A percentile compares a stretch with the other conserved stretches of the same genome.
These are phyloP conservation scores for Kryptolebias ocellatus DNA, from an alignment of 2,797 vertebrate species.

Conservation along the genomic window DNA sequence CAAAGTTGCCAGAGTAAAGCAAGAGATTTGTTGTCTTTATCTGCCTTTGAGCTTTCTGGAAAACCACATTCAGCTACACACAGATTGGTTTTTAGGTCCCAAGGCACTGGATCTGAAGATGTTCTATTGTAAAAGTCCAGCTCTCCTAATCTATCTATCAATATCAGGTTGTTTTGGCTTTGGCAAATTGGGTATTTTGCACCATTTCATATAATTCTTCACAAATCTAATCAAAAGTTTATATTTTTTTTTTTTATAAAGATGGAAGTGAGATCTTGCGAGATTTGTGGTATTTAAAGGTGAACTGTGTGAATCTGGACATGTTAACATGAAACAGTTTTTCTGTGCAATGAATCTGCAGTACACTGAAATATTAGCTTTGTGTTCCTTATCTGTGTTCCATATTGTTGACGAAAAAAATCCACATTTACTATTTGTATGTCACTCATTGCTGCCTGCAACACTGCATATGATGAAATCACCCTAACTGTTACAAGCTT, in stretches of 20 bases:
- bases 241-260: neutral
- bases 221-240: neutral
- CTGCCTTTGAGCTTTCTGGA: conserved; percentile 44
- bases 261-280: neutral
- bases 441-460: too few species aligned
- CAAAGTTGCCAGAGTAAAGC: conserved; percentile 68
- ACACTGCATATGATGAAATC: too few species aligned
- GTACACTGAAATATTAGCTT: too few species aligned
- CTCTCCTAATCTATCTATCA: conserved; percentile 53
- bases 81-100: conserved; percentile 51
- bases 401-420: too few species aligned
- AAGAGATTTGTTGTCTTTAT: conserved; percentile 62
- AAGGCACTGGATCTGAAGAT: conserved; percentile 33
- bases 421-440: too few species aligned
- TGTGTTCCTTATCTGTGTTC: too few species aligned
- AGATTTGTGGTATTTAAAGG: too few species aligned
- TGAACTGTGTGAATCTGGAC: too few species aligned
- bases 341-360: too few species aligned
- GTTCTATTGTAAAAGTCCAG: conserved; percentile 34
- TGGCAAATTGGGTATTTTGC: conserved; percentile 11
- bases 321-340: too few species aligned
- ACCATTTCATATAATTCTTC: too few species aligned
- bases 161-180: conserved; percentile 15
- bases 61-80: conserved; percentile 41
- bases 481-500: too few species aligned